Base-by-base conservation (phyloP, 2,888 invertebrate species). In the Uropetala carovei region DNA sequence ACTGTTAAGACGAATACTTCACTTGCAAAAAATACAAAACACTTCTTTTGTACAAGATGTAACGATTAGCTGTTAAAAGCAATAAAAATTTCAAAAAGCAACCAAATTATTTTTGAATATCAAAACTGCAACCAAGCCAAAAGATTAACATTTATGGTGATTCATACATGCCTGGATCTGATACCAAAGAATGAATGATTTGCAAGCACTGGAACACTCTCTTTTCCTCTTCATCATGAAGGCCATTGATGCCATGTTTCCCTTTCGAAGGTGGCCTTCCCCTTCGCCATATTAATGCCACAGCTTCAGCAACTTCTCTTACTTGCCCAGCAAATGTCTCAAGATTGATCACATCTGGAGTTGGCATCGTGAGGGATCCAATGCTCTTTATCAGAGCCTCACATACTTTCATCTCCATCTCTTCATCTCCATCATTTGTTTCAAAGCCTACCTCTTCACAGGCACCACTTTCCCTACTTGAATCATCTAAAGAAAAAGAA, bases 321-420 rank as follows among this genome's bases (percentile, higher is more conserved):
- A 89, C 89, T 89, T 89, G 89, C 8, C 64, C 60, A 56, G 89
- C 89, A 89, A 89, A 89, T 56, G 89, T 89, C 16, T 89, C 89
- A 30, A 89, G n/a, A 43, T 30, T 89, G 27, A 89, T 89, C 18
- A 89, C 64, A 56, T 89, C 89, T 16, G 89, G 89, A 43, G 89
- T 89, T 11, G 89, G 89, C 43, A 89, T 89, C 5, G 89, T 89
- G 22, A 89, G 89, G 11, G 64, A 16, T 43, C 64, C 89, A 56
- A 89, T 89, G 18, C 89, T 64, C 43, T 68, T 89, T n/a, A 89
- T 89, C 27, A 89, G 16, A 2, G 89, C 89, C 56, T 89, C 89
- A 89, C 89, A 89, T 8, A 89, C 89, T 14, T 89, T 89, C 89
- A 89, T 89, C n/a, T 89, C 89, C 43, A 89, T 2, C 11, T 89